phyloP scores from a whole-genome alignment of 2,888 invertebrate genomes.

The Melanotus villosus region DNA sequence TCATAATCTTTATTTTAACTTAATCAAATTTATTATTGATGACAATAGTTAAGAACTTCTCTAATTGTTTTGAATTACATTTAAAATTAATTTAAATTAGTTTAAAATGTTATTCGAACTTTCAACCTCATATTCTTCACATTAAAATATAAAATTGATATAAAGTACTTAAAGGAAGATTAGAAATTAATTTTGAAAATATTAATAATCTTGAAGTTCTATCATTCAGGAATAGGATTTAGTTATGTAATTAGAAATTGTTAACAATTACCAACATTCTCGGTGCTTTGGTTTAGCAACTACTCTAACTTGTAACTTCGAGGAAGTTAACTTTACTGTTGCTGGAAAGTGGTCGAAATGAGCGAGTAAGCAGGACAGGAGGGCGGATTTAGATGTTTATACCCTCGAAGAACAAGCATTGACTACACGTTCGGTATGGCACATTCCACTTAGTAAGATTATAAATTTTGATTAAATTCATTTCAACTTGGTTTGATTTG shows the following conservation, averaged over 20 bases:
- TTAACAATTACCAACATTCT: slow-evolving; percentile 41
- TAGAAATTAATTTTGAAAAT: background rate
- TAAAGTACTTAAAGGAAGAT: too few species aligned
- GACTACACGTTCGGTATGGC: slow-evolving; percentile 17
- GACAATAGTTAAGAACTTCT: too few species aligned
- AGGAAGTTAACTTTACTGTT: slow-evolving; percentile 36
- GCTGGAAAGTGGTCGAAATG: slow-evolving; percentile 39
- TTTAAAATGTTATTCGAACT: too few species aligned
- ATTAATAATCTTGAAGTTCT: background rate
- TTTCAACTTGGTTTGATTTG: slow-evolving; percentile 20
- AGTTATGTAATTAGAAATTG: slow-evolving; percentile 39
- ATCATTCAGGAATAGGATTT: slow-evolving; percentile 26
- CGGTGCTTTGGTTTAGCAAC: slow-evolving; percentile 36
- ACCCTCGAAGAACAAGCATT: slow-evolving; percentile 28
- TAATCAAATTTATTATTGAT: too few species aligned
- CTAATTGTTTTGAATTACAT: too few species aligned
- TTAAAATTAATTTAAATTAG: too few species aligned
- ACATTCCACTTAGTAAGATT: slow-evolving; percentile 28
- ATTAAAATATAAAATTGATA: too few species aligned
- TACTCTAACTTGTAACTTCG: slow-evolving; percentile 38
- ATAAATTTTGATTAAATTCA: slow-evolving; percentile 33
- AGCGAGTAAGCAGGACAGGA: slow-evolving; percentile 32
- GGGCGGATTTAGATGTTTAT: slow-evolving; percentile 40
- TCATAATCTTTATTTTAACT: too few species aligned
- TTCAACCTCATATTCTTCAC: too few species aligned